These are phyloP conservation scores for Theonella swinhoei DNA, from an alignment of 37 sponge, comb jelly and placozoan species.

Conservation along the genomic window DNA sequence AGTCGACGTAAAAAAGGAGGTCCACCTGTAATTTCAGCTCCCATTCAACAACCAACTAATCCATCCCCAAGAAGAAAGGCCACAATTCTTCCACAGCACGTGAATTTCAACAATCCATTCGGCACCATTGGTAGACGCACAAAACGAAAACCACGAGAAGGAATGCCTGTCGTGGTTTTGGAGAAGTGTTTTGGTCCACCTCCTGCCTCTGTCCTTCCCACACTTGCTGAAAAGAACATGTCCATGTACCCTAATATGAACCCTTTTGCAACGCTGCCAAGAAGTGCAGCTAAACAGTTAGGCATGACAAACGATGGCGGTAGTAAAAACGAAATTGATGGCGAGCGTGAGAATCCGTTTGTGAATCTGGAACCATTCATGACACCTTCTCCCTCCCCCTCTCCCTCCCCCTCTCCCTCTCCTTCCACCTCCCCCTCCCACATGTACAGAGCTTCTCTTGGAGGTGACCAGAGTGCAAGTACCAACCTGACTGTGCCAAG, in stretches of 20 bases:
- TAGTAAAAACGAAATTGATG: neutral
- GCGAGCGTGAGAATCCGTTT: neutral
- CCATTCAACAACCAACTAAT: neutral
- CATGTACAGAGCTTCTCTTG: neutral
- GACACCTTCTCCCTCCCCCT: neutral
- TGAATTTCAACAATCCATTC: neutral
- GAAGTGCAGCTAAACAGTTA: neutral
- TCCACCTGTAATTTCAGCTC: neutral
- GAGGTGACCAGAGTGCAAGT: neutral
- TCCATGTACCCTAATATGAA: neutral
- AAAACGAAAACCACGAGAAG: neutral
- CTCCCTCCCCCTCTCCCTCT: constrained; percentile 34
- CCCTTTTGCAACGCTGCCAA: neutral
- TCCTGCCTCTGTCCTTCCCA: neutral
- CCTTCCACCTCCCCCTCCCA: constrained; percentile 12
- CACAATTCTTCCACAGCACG: neutral
- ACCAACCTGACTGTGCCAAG: neutral
- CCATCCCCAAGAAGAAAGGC: neutral
- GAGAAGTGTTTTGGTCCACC: neutral
- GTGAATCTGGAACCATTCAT: neutral
- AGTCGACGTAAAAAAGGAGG: neutral
- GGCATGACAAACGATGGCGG: neutral
- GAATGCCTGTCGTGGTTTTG: neutral
- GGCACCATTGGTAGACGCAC: neutral
- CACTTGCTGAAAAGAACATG: neutral